phyloP scores from a whole-genome alignment of 2,797 vertebrate species.

The Leptatherina wallacei region DNA sequence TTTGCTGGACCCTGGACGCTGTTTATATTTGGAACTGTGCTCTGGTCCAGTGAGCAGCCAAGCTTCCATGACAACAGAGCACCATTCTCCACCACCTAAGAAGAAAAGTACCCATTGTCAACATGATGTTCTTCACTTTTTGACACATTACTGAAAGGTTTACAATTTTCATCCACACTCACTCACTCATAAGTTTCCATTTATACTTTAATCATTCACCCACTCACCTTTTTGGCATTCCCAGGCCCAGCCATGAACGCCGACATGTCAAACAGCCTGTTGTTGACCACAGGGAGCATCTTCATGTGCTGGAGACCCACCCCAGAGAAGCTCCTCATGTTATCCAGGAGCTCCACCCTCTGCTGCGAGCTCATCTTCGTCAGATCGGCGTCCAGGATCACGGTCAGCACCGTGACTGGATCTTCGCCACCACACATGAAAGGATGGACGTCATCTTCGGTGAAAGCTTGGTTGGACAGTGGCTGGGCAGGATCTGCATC shows the following conservation, averaged over 20 bases:
- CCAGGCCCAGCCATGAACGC: constrained; percentile 99
- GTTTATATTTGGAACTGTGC: constrained; percentile 91
- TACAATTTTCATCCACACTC: background rate
- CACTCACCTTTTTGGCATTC: constrained; percentile 94
- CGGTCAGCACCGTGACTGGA: constrained; percentile 93
- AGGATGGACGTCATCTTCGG: constrained; percentile 59
- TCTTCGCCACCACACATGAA: constrained; percentile 89
- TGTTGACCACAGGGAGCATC: constrained; percentile 96
- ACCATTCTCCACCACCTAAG: constrained; percentile 91
- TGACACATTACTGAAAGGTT: background rate
- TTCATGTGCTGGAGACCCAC: constrained; percentile 92
- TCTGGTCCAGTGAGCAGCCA: constrained; percentile 94
- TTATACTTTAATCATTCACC: background rate
- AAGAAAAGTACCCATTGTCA: background rate
- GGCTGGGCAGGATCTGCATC: constrained; percentile 85
- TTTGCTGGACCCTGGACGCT: constrained; percentile 92
- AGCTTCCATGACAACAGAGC: constrained; percentile 96
- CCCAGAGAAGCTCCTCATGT: constrained; percentile 92
- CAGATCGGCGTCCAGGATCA: constrained; percentile 96
- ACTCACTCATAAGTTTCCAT: background rate
- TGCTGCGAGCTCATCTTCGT: constrained; percentile 95
- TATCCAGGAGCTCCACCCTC: constrained; percentile 89
- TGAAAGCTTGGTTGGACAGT: constrained; percentile 65
- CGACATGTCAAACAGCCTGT: constrained; percentile 97
- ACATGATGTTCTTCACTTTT: background rate